Percentiles rank a stretch among this genome's conserved stretches.
phyloP scores from a whole-genome alignment of 2,113 vertebrate species.

The Laticauda laticaudata region DNA sequence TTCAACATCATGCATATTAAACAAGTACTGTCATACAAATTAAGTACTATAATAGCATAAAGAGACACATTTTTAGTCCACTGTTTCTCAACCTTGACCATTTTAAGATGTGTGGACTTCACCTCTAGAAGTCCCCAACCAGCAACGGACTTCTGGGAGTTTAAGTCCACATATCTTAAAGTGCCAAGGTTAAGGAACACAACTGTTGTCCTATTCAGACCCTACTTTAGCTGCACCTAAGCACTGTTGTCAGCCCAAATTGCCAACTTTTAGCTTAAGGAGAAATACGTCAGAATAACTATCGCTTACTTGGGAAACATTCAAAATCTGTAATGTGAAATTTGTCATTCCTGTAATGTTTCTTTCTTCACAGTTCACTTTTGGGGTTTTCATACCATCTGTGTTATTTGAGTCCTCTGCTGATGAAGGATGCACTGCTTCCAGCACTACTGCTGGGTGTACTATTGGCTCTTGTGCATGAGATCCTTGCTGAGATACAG shows the following conservation, averaged over 20 bases:
- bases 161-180: not conserved
- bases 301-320: slow-evolving; percentile 82
- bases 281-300: not conserved
- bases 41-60: not conserved
- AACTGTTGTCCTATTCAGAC: not conserved
- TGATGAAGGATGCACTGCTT: slow-evolving; percentile 52
- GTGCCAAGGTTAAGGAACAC: not conserved
- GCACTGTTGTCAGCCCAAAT: not conserved
- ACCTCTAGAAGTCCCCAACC: not conserved
- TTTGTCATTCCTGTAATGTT: slow-evolving; percentile 75
- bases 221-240: not conserved
- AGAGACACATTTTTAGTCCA: not conserved
- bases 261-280: not conserved
- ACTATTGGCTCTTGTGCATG: slow-evolving; percentile 40
- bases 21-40: not conserved
- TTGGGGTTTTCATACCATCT: slow-evolving; percentile 79
- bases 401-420: slow-evolving; percentile 79
- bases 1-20: not conserved
- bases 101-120: not conserved
- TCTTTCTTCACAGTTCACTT: slow-evolving; percentile 89
- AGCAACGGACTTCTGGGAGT: not conserved
- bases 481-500: not conserved
- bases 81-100: not conserved
- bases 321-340: slow-evolving; percentile 84
- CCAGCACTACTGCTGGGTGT: slow-evolving; percentile 59